Percentiles rank a stretch among this genome's conserved stretches.
Evolutionary conservation across 2,888 invertebrate genomes (phyloP).

Genomic region (Dromius quadrimaculatus): DNA sequence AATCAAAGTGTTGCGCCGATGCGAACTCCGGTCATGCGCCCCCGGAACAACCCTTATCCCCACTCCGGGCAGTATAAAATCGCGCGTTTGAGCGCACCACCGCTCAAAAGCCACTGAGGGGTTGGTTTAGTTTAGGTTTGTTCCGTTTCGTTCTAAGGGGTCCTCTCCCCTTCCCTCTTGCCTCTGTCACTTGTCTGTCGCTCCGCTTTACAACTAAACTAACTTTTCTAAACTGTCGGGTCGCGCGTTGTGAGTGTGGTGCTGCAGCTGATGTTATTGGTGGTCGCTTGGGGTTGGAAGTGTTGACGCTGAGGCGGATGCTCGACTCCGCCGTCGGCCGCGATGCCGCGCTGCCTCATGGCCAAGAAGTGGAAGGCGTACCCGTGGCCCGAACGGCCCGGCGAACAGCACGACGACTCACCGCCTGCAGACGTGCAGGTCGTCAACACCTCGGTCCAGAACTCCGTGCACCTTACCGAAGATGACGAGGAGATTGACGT

Average conservation of each 20-base stretch:
- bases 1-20: constrained; percentile 30
- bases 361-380: constrained; percentile 95
- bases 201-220: constrained; percentile 51
- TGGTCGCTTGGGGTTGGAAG: neutral
- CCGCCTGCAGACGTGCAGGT: constrained; percentile 51
- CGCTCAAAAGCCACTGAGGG: constrained; percentile 72
- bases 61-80: constrained; percentile 66
- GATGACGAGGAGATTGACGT: constrained; percentile 89
- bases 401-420: constrained; percentile 60
- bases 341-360: constrained; percentile 95
- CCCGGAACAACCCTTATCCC: constrained; percentile 1
- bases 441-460: too few relatives aligned
- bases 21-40: neutral
- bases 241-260: neutral
- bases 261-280: constrained; percentile 23
- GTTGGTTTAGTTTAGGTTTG: constrained; percentile 68
- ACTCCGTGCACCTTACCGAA: constrained; percentile 65
- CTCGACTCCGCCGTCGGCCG: constrained; percentile 67
- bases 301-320: constrained; percentile 14
- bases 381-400: constrained; percentile 78
- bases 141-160: constrained; percentile 61
- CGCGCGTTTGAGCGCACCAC: constrained; percentile 64
- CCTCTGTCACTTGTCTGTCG: constrained; percentile 66
- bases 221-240: constrained; percentile 8
- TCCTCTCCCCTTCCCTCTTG: constrained; percentile 65